Conservation (phyloP, 1,140 invertebrate genomes). For the Helicorthomorpha holstii region DNA sequence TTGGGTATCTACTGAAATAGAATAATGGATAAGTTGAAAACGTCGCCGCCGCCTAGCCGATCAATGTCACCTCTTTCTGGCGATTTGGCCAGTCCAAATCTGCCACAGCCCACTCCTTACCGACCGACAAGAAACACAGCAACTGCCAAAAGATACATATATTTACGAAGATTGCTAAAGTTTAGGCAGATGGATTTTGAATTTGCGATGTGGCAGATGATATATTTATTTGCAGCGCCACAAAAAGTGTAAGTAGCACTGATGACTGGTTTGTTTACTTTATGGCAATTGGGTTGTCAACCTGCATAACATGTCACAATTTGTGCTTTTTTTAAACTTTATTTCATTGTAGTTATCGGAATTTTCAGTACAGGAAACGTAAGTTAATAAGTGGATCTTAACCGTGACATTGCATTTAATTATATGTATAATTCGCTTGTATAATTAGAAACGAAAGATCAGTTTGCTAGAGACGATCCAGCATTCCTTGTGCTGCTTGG, state of each 20-base stretch:
- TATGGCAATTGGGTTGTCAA: too few relatives aligned
- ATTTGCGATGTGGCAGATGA: conserved; percentile 97
- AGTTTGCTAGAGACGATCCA: conserved; percentile 97
- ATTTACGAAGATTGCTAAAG: conserved; percentile 73
- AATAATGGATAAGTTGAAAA: not conserved
- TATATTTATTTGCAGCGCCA: conserved; percentile 84
- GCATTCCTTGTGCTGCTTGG: conserved; percentile 89
- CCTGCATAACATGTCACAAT: not conserved
- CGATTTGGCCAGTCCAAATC: conserved; percentile 2
- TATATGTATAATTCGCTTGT: conserved; percentile 10
- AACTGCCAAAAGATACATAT: conserved; percentile 81
- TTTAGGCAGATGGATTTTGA: conserved; percentile 99
- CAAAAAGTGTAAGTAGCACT: conserved; percentile 79
- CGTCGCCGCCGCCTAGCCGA: not conserved
- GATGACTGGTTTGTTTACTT: too few relatives aligned
- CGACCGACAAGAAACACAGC: conserved; percentile 43
- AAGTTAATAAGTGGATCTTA: conserved; percentile 25
- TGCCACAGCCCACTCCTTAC: conserved; percentile 11
- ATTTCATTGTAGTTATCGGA: conserved; percentile 43
- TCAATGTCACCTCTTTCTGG: not conserved
- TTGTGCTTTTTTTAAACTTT: conserved; percentile 5
- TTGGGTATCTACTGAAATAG: too few relatives aligned
- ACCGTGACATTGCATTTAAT: not conserved
- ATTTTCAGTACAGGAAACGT: conserved; percentile 98
- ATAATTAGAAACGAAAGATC: conserved; percentile 84